Base-by-base conservation (phyloP, 2,888 invertebrate species). In the Tipula lateralis region DNA sequence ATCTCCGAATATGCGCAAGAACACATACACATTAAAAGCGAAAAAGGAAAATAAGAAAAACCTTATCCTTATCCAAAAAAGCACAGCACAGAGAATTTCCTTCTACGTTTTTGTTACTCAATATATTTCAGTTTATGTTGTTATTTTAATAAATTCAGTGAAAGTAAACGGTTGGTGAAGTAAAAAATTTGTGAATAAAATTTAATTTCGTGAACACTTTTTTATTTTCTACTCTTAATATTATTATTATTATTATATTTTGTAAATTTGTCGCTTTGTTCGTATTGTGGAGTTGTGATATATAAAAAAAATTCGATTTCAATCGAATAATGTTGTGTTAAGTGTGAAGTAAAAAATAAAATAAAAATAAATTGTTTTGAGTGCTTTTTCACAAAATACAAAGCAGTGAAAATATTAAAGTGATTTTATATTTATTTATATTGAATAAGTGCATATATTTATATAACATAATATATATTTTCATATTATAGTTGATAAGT, bases 101-200 rank as follows among this genome's bases (percentile, higher is more conserved):
- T 44, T 44, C 16, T 50, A 24, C 24, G 1, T 24, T 66, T 66
- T 66, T 66, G 66, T 44, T 16, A 44, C 66, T 66, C 66, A 12
- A 24, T 24, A 24, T 66, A 66, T 66, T 66, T 66, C 66, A 66
- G 66, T 66, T 9, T 66, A 24, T 24, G 66, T 66, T 66, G 24
- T 66, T 66, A 66, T 66, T 66, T 66, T 66, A 66, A 66, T 66
- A 24, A 66, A 66, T 66, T 66, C 66, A 66, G 66, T 66, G 66
- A 66, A 66, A 66, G 66, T 66, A 19, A 66, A 66, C 66, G 66
- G 66, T 66, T 66, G 19, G 19, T 9, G 7, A 24, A 24, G 24
- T 13, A 66, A 24, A 44, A 44, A 16, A 44, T 4, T 16, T 44
- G 3, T 9, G 16, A 66, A 66, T 19, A 66, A 66, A 66, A 66